A percentile compares a stretch with the other conserved stretches of the same genome.
Conservation (phyloP, 2,888 invertebrate species). For the Temnothorax unifasciatus region DNA sequence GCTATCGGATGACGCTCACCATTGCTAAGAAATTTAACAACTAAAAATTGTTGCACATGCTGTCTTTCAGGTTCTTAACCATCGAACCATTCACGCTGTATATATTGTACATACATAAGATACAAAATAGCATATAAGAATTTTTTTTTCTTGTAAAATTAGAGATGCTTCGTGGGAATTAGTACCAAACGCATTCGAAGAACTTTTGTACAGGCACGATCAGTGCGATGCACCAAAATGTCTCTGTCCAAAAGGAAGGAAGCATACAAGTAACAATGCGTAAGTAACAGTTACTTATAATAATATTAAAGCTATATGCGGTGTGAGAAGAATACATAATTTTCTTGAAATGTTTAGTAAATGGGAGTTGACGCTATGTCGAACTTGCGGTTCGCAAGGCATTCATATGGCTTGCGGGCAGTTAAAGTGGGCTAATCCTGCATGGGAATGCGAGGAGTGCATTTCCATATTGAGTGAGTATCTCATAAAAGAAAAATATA, state of each 20-base stretch:
- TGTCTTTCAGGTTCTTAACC: too few species aligned
- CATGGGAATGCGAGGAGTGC: conserved; percentile 87
- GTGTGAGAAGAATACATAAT: background rate
- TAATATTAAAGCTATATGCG: conserved; percentile 12
- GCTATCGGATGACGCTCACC: too few species aligned
- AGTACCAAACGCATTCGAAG: conserved; percentile 92
- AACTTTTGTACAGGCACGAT: conserved; percentile 89
- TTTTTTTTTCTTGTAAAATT: conserved; percentile 31
- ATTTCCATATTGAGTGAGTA: conserved; percentile 77
- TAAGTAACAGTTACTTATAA: conserved; percentile 74
- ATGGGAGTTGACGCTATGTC: conserved; percentile 88
- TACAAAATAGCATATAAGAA: background rate
- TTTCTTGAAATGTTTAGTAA: conserved; percentile 80
- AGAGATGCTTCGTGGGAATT: conserved; percentile 95
- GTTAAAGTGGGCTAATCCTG: conserved; percentile 83
- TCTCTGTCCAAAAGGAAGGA: conserved; percentile 88
- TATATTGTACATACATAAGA: background rate
- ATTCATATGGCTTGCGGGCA: conserved; percentile 87
- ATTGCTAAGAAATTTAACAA: too few species aligned
- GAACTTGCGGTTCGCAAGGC: conserved; percentile 88
- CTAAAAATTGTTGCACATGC: too few species aligned
- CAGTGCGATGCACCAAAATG: conserved; percentile 89
- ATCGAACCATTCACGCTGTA: background rate
- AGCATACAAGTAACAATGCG: conserved; percentile 85
- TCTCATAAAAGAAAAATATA: background rate